phyloP scores from a whole-genome alignment of 2,113 vertebrate genomes.

The Caretta caretta region DNA sequence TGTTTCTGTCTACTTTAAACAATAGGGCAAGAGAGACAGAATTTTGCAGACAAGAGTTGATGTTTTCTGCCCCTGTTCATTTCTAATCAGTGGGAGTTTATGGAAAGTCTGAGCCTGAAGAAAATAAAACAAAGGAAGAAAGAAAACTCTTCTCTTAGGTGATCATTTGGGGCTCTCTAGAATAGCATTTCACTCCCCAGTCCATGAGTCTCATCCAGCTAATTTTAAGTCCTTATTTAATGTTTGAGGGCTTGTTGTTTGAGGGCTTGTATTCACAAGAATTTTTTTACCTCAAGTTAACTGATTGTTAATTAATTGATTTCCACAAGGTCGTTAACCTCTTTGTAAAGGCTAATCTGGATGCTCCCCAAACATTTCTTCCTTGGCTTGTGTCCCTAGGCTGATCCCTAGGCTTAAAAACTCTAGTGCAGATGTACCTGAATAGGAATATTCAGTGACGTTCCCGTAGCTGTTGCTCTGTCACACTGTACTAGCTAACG shows the following conservation, averaged over 20 bases:
- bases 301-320: slow-evolving; percentile 66
- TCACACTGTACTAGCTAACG: background rate
- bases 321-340: background rate
- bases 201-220: background rate
- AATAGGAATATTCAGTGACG: background rate
- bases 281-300: slow-evolving; percentile 49
- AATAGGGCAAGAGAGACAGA: slow-evolving; percentile 33
- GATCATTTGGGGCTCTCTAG: slow-evolving; percentile 55
- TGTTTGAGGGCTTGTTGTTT: slow-evolving; percentile 55
- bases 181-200: slow-evolving; percentile 59
- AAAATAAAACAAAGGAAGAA: slow-evolving; percentile 52
- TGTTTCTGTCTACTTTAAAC: slow-evolving; percentile 53
- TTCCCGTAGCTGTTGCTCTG: background rate
- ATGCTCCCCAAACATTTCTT: background rate
- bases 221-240: slow-evolving; percentile 31
- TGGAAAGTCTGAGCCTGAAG: slow-evolving; percentile 55
- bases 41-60: slow-evolving; percentile 63
- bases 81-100: slow-evolving; percentile 72
- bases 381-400: background rate
- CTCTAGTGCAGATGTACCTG: rapidly evolving
- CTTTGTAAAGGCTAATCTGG: background rate
- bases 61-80: slow-evolving; percentile 64
- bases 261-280: slow-evolving; percentile 26
- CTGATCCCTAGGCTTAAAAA: background rate
- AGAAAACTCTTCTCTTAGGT: slow-evolving; percentile 47